phyloP scores from a whole-genome alignment of 2,888 invertebrate genomes.

The Brachypterus glaber region DNA sequence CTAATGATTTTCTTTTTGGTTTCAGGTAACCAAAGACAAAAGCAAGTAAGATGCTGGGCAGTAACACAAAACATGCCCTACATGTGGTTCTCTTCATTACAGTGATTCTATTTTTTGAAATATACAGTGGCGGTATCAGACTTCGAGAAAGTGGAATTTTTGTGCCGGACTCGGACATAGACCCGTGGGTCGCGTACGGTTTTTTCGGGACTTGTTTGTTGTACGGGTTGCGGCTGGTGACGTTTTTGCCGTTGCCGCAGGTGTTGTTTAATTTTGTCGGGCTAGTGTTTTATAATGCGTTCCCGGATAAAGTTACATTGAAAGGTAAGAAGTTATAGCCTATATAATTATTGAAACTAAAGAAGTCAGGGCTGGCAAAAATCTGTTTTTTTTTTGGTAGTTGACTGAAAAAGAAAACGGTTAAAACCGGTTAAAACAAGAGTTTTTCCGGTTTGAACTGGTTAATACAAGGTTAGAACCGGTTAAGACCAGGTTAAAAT shows the following conservation, averaged over 20 bases:
- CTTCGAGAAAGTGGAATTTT: slow-evolving; percentile 42
- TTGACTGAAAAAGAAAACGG: no score
- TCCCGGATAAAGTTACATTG: slow-evolving; percentile 76
- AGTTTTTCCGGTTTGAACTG: no score
- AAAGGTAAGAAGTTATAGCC: slow-evolving; percentile 65
- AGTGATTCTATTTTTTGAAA: slow-evolving; percentile 67
- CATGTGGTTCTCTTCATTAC: slow-evolving; percentile 67
- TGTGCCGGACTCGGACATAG: slow-evolving; percentile 43
- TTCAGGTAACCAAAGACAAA: no score
- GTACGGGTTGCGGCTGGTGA: slow-evolving; percentile 69
- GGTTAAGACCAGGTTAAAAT: no score
- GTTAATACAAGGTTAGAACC: no score
- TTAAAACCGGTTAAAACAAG: no score
- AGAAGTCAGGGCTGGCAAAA: no score
- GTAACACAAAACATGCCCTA: slow-evolving; percentile 66
- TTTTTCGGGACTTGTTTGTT: slow-evolving; percentile 61
- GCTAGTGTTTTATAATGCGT: slow-evolving; percentile 83
- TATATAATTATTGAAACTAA: no score
- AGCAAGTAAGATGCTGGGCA: slow-evolving; percentile 46
- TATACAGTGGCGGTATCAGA: slow-evolving; percentile 43
- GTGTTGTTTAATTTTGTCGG: slow-evolving; percentile 83
- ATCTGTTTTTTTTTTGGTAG: no score
- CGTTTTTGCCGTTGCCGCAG: slow-evolving; percentile 81
- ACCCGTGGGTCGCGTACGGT: slow-evolving; percentile 79
- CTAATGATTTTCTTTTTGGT: no score